These are phyloP conservation scores for Scaptomyza hsui DNA, from an alignment of 1,140 invertebrate genomes.

Conservation along the genomic window DNA sequence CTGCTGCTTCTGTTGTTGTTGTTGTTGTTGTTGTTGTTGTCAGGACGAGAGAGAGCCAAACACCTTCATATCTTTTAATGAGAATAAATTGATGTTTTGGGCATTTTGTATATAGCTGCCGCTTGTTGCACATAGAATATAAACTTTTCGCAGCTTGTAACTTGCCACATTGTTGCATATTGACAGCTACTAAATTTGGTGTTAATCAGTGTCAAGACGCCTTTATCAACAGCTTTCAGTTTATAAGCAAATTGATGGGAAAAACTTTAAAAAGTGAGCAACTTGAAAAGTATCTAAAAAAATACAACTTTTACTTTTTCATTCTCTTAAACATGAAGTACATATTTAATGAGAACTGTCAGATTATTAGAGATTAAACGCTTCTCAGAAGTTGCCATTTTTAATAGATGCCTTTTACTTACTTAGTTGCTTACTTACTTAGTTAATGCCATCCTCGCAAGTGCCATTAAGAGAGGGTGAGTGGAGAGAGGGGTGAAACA, in stretches of 20 bases:
- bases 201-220: constrained; percentile 64
- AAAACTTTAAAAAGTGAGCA: neutral
- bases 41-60: constrained; percentile 70
- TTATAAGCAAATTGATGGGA: neutral
- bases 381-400: constrained; percentile 19
- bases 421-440: constrained; percentile 16
- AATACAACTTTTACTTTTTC: neutral
- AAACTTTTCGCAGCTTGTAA: constrained; percentile 55
- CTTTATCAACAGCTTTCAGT: constrained; percentile 5
- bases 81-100: constrained; percentile 83
- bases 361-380: constrained; percentile 31
- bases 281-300: no score
- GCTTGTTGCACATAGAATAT: constrained; percentile 50
- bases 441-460: constrained; percentile 37
- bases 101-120: constrained; percentile 71
- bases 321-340: neutral
- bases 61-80: constrained; percentile 82
- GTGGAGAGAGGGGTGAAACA: neutral
- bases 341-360: neutral
- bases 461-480: constrained; percentile 48
- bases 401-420: constrained; percentile 54
- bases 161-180: constrained; percentile 43
- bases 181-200: constrained; percentile 65
- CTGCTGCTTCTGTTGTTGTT: constrained; percentile 15
- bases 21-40: constrained; percentile 27